Evolutionary conservation across 2,113 vertebrate species (phyloP).

Genomic region (Centropristis striata): DNA sequence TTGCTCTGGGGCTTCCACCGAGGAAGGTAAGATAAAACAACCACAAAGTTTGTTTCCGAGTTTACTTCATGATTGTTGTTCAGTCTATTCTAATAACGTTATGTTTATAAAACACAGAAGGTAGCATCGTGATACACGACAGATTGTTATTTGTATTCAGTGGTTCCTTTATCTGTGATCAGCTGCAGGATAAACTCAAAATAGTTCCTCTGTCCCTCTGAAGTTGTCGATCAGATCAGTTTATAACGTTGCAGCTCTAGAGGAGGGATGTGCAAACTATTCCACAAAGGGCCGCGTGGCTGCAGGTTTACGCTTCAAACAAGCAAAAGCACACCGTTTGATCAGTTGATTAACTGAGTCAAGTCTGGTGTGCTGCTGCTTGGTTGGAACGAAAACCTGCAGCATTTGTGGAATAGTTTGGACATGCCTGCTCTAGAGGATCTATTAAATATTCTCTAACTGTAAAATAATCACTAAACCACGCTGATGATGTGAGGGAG

Average conservation of each 20-base stretch:
- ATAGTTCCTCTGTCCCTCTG: neutral
- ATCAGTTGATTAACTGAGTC: too few relatives aligned
- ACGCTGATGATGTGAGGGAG: too few relatives aligned
- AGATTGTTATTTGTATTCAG: neutral
- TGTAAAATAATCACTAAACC: too few relatives aligned
- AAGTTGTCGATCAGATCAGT: neutral
- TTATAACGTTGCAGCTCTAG: neutral
- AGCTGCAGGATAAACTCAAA: neutral
- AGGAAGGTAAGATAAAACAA: conserved; percentile 26
- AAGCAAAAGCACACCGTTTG: too few relatives aligned
- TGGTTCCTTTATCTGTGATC: neutral
- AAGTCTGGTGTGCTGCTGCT: too few relatives aligned
- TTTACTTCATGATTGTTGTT: neutral
- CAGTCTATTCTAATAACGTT: neutral
- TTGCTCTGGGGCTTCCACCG: neutral
- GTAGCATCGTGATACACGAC: neutral
- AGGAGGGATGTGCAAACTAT: too few relatives aligned
- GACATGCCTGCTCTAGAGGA: too few relatives aligned
- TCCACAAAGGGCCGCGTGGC: too few relatives aligned
- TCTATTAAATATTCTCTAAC: too few relatives aligned
- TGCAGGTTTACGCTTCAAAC: too few relatives aligned
- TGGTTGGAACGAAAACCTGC: too few relatives aligned
- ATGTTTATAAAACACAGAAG: neutral
- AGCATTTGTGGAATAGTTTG: too few relatives aligned
- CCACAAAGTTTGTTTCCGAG: neutral